phyloP scores from a whole-genome alignment of 2,113 vertebrate genomes.

The Salvelinus namaycush region DNA sequence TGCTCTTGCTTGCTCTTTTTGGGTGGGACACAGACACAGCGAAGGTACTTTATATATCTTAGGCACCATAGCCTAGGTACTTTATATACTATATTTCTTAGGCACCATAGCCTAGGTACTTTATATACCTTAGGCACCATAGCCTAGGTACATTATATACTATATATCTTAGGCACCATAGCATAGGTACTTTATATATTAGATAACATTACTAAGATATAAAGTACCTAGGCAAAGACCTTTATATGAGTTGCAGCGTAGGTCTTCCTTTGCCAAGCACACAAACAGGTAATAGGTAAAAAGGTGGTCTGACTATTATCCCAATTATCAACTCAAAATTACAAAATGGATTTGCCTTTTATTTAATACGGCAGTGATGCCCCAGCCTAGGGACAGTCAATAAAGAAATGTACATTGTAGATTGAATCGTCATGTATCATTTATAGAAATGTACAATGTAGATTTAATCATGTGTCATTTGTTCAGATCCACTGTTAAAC shows the following conservation, averaged over 20 bases:
- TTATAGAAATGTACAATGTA: slow-evolving; percentile 12
- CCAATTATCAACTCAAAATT: slow-evolving; percentile 46
- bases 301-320: slow-evolving; percentile 31
- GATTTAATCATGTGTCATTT: slow-evolving; percentile 28
- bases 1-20: slow-evolving; percentile 27
- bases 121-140: too few species aligned
- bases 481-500: slow-evolving; percentile 52
- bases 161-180: too few species aligned
- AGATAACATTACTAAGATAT: too few species aligned
- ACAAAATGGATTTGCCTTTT: slow-evolving; percentile 47
- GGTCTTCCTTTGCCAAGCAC: slow-evolving; percentile 46
- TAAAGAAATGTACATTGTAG: slow-evolving; percentile 10
- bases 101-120: too few species aligned
- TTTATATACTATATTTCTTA: too few species aligned
- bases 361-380: slow-evolving; percentile 29
- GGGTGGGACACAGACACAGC: slow-evolving; percentile 44
- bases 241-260: slow-evolving; percentile 26
- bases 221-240: too few species aligned
- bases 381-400: slow-evolving; percentile 34
- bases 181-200: too few species aligned
- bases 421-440: slow-evolving; percentile 29
- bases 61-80: too few species aligned
- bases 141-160: too few species aligned
- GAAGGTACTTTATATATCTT: too few species aligned
- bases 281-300: slow-evolving; percentile 37